phyloP scores from a whole-genome alignment of 2,888 invertebrate species.

The Nebria brevicollis region DNA sequence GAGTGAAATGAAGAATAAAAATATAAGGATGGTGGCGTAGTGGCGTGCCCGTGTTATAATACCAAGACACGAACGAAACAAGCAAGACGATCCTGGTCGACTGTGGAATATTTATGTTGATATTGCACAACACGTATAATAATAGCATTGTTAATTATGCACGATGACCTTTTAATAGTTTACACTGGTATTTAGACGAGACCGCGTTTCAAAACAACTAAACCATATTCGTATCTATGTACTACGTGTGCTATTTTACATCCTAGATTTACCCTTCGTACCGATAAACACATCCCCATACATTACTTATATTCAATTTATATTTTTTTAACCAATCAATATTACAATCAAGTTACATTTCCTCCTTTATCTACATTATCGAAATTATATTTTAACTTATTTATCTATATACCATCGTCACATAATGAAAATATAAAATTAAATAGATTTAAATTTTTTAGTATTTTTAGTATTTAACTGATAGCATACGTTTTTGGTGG shows the following conservation, averaged over 20 bases:
- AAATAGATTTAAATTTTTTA: too few species aligned
- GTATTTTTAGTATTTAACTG: too few species aligned
- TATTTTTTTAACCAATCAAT: background rate
- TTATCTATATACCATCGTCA: too few species aligned
- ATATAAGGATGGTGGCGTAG: background rate
- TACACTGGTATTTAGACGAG: conserved; percentile 45
- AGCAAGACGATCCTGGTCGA: conserved; percentile 27
- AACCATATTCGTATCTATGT: conserved; percentile 1
- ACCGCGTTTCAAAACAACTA: conserved; percentile 24
- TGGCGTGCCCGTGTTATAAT: conserved; percentile 8
- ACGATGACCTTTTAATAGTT: conserved; percentile 46
- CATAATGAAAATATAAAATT: too few species aligned
- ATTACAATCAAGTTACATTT: background rate
- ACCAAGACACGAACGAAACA: conserved; percentile 11
- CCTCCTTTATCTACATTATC: too few species aligned
- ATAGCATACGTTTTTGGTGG: too few species aligned
- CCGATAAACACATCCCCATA: background rate
- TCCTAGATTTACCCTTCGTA: background rate
- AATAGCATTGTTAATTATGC: conserved; percentile 47
- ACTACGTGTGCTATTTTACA: background rate
- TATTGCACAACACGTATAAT: conserved; percentile 46
- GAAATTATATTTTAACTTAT: too few species aligned
- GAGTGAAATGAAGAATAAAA: conserved; percentile 7
- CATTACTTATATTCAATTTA: background rate
- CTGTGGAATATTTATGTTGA: conserved; percentile 28